Conservation (phyloP, 2,113 vertebrate species). For the Boleophthalmus pectinirostris region DNA sequence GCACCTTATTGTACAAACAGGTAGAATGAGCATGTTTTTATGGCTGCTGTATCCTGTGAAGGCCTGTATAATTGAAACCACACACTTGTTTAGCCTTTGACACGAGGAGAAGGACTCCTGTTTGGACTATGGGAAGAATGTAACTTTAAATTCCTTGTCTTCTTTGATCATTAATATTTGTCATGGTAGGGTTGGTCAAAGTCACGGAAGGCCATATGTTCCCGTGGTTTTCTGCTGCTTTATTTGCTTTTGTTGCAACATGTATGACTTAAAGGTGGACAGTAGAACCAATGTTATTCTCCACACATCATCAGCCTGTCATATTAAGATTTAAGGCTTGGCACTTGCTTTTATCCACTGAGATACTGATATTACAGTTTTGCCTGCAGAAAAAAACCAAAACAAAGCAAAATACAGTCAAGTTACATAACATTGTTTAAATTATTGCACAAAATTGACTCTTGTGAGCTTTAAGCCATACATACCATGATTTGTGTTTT, state of each 20-base stretch:
- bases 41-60: not conserved
- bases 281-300: not conserved
- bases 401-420: too few relatives aligned
- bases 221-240: not conserved
- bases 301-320: conserved; percentile 3
- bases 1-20: conserved; percentile 10
- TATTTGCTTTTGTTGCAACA: not conserved
- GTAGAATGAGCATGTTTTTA: not conserved
- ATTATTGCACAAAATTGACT: too few relatives aligned
- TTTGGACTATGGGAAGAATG: not conserved
- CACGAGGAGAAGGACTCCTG: conserved; percentile 10
- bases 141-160: not conserved
- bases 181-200: conserved; percentile 6
- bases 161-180: conserved; percentile 38
- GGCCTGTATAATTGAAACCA: conserved; percentile 15
- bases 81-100: conserved; percentile 10
- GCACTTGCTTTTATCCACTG: too few relatives aligned
- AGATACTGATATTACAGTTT: too few relatives aligned
- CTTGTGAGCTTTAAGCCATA: too few relatives aligned
- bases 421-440: too few relatives aligned
- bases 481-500: too few relatives aligned
- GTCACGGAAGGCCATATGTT: conserved; percentile 9
- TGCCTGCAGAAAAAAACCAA: too few relatives aligned
- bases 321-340: too few relatives aligned
- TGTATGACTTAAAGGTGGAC: not conserved